These are phyloP conservation scores for Karalla daura DNA, from an alignment of 2,797 vertebrate genomes.

Conservation along the genomic window DNA sequence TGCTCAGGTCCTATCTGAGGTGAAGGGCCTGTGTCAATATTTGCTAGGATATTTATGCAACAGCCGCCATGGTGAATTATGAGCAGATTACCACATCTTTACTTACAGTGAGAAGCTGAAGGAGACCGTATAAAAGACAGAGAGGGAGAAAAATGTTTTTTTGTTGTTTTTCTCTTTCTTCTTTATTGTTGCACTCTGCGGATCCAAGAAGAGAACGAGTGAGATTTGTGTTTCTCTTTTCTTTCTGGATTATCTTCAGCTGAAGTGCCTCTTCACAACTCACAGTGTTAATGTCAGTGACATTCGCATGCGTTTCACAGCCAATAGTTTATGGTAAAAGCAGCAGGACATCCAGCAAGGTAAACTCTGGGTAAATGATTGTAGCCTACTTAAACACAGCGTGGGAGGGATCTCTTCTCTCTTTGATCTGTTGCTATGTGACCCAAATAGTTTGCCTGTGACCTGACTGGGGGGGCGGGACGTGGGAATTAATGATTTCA, in stretches of 20 bases:
- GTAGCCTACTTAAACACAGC: constrained; percentile 60
- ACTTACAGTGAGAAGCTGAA: background rate
- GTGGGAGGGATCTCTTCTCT: constrained; percentile 36
- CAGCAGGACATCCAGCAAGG: constrained; percentile 40
- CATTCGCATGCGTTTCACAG: constrained; percentile 35
- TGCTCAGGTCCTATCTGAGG: constrained; percentile 34
- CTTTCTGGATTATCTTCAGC: background rate
- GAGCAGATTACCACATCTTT: constrained; percentile 16
- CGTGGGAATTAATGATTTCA: background rate
- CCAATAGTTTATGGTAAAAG: constrained; percentile 24
- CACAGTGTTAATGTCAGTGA: background rate
- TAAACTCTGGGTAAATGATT: constrained; percentile 78
- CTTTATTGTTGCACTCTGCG: background rate
- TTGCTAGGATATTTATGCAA: constrained; percentile 56
- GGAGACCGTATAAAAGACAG: background rate
- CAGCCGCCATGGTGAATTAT: background rate
- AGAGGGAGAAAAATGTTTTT: too few relatives aligned
- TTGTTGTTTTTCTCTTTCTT: background rate
- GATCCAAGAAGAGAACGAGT: background rate
- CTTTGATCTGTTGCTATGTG: constrained; percentile 67
- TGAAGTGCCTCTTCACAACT: background rate
- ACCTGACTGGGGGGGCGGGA: background rate
- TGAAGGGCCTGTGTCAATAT: constrained; percentile 65
- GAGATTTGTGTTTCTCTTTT: background rate
- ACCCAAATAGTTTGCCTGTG: constrained; percentile 48